Percentiles rank a stretch among this genome's conserved stretches.
These are phyloP conservation scores for Phaonia tiefii DNA, from an alignment of 2,888 invertebrate species.

Conservation along the genomic window DNA sequence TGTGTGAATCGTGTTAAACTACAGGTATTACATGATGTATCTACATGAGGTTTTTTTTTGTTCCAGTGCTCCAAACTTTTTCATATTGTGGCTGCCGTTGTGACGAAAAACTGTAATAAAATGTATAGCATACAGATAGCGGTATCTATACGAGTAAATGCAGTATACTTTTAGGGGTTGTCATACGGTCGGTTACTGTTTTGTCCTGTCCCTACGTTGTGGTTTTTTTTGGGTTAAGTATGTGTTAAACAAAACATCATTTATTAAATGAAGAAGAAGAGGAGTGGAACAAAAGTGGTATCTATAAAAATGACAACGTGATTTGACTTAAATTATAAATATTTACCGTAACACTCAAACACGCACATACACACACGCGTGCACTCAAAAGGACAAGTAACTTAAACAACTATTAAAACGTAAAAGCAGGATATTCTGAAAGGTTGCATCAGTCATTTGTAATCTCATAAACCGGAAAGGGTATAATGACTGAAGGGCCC, in stretches of 20 bases:
- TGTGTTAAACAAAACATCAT: constrained; percentile 66
- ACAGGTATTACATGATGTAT: constrained; percentile 59
- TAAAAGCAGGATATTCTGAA: too few species aligned
- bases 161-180: constrained; percentile 57
- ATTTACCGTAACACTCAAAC: background rate
- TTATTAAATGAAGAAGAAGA: constrained; percentile 61
- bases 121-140: constrained; percentile 50
- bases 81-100: constrained; percentile 9
- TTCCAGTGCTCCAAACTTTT: background rate
- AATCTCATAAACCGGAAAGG: too few species aligned
- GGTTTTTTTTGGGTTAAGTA: constrained; percentile 63
- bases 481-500: too few species aligned
- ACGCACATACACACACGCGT: background rate
- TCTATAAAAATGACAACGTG: constrained; percentile 61
- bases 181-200: constrained; percentile 60
- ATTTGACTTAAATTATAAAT: constrained; percentile 53
- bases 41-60: constrained; percentile 31
- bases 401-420: constrained; percentile 13
- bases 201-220: constrained; percentile 12
- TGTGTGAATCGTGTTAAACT: constrained; percentile 34
- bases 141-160: constrained; percentile 48
- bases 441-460: too few species aligned
- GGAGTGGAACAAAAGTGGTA: constrained; percentile 7
- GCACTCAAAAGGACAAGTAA: constrained; percentile 14
- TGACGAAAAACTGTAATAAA: constrained; percentile 14